phyloP scores from a whole-genome alignment of 1,140 invertebrate species.

The Chironomus tepperi region DNA sequence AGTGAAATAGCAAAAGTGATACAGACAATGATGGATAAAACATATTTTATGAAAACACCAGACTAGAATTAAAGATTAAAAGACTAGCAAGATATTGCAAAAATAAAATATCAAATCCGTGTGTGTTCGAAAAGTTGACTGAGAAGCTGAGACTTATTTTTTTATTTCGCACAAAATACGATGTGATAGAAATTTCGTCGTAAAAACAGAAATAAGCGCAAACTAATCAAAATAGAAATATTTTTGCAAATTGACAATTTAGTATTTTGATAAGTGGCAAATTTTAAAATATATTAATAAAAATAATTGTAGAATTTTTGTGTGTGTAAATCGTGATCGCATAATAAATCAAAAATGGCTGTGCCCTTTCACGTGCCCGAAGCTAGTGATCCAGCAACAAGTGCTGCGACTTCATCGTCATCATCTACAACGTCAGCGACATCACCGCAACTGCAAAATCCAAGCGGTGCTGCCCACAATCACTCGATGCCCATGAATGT shows the following conservation, averaged over 20 bases:
- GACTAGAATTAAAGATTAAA: background rate
- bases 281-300: background rate
- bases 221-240: constrained; percentile 22
- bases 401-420: constrained; percentile 18
- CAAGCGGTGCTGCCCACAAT: constrained; percentile 33
- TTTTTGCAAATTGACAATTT: background rate
- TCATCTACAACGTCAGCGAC: constrained; percentile 30
- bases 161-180: background rate
- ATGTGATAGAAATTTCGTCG: background rate
- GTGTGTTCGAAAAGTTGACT: background rate
- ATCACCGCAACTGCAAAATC: constrained; percentile 34
- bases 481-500: constrained; percentile 34
- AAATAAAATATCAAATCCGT: too few relatives aligned
- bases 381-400: constrained; percentile 28
- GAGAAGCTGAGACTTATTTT: background rate
- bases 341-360: constrained; percentile 32
- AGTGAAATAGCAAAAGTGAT: constrained; percentile 31
- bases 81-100: too few relatives aligned
- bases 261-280: background rate
- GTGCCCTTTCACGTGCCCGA: constrained; percentile 40
- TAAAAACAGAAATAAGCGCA: background rate
- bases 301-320: background rate
- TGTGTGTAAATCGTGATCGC: background rate
- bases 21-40: constrained; percentile 26
- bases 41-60: constrained; percentile 16